phyloP scores from a whole-genome alignment of 2,113 vertebrate genomes.

The Hippoglossus stenolepis region DNA sequence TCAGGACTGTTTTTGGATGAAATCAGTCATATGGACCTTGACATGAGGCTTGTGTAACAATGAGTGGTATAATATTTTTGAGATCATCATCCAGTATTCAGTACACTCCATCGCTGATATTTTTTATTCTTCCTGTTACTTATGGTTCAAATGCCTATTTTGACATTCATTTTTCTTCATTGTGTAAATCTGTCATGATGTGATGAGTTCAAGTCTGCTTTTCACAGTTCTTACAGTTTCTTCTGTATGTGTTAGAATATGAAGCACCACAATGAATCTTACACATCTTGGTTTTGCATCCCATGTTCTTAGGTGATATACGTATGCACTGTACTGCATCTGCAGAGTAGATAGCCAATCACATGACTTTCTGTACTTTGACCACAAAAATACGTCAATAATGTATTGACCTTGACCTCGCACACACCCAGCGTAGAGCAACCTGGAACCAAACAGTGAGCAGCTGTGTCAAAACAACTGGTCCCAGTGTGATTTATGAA shows the following conservation, averaged over 20 bases:
- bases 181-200: not conserved
- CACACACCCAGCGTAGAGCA: not conserved
- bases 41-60: constrained; percentile 24
- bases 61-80: not conserved
- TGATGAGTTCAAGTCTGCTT: not conserved
- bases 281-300: not conserved
- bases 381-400: constrained; percentile 63
- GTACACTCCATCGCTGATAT: not conserved
- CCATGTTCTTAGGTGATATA: constrained; percentile 16
- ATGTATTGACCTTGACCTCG: constrained; percentile 32
- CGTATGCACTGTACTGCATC: not conserved
- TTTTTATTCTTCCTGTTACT: not conserved
- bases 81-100: not conserved
- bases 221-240: not conserved
- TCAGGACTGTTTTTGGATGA: constrained; percentile 55
- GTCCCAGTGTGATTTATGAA: not conserved
- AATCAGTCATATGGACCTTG: constrained; percentile 51
- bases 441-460: not conserved
- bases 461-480: not conserved
- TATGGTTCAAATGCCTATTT: not conserved
- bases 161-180: not conserved
- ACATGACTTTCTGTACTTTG: constrained; percentile 63
- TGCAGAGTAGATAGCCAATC: constrained; percentile 5
- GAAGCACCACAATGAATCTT: not conserved
- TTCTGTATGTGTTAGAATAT: not conserved